phyloP scores from a whole-genome alignment of 2,113 vertebrate genomes.

The Orcinus orca region DNA sequence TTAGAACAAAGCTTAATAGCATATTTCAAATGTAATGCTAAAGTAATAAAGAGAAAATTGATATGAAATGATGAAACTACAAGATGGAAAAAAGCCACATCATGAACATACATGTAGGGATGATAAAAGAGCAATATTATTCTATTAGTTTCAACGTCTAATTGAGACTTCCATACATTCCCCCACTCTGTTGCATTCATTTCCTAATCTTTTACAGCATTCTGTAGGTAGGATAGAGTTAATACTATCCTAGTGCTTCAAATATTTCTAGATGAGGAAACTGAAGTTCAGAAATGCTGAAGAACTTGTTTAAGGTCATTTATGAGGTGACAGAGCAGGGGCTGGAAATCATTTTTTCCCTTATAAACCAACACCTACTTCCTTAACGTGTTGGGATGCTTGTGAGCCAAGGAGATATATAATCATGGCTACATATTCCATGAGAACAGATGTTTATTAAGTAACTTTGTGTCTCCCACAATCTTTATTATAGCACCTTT shows the following conservation, averaged over 20 bases:
- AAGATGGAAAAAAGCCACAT: not conserved
- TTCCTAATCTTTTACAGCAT: not conserved
- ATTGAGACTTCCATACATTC: not conserved
- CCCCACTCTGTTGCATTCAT: not conserved
- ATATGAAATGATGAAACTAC: constrained; percentile 2
- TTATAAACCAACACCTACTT: not conserved
- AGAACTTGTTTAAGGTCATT: not conserved
- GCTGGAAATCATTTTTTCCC: not conserved
- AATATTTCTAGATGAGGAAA: not conserved
- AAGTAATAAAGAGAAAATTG: constrained; percentile 39
- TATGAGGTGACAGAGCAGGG: not conserved
- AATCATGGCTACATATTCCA: not conserved
- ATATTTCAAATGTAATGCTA: constrained; percentile 19
- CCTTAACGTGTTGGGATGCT: not conserved
- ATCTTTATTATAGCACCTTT: not conserved
- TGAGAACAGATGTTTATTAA: not conserved
- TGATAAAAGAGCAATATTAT: not conserved
- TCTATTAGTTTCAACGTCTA: not conserved
- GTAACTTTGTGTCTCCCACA: not conserved
- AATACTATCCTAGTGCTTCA: not conserved
- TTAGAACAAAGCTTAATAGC: constrained; percentile 46
- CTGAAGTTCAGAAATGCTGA: not conserved
- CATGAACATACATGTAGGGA: not conserved
- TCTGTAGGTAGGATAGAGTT: not conserved
- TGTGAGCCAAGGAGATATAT: not conserved